Evolutionary conservation across 2,797 vertebrate genomes (phyloP), one percentile per base, ranked within the genome.

Genomic region (Natrix natrix): DNA sequence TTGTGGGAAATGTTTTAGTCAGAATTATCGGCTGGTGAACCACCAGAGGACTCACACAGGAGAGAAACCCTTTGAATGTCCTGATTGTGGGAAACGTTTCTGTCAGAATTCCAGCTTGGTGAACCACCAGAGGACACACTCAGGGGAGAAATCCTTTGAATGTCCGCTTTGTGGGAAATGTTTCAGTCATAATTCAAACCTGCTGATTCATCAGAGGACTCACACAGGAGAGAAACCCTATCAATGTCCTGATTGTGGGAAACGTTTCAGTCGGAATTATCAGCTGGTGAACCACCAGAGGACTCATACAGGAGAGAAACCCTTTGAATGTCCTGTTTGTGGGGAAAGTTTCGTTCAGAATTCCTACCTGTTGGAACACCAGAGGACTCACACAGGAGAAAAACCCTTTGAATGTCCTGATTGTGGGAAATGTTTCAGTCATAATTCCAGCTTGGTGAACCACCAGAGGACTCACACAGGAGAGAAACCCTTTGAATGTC

Each of bases 261-360:
- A 69, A 69, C 0, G n/a, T 32, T 69, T 69, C 66, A 69, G n/a
- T 69, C 5, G 14, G n/a, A 69, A 32, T 16, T 69, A 14, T 1
- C 3, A 17, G 0, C 2, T 69, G n/a, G 66, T 69, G 1, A 32
- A 17, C 1, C 66, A 69, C 2, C 63, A 32, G n/a, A n/a, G n/a
- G 63, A 69, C n/a, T 16, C 66, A 69, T n/a, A 69, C n/a, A 17
- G 66, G 63, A 69, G 63, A 69, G 5, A 32, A 69, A 69, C 63
- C 63, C 28, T 69, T 69, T 32, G 63, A 69, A 69, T 69, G 63
- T 69, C n/a, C 63, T 69, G 63, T 32, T 26, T 95, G 94, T 89
- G 92, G 89, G 48, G 94, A 94, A 69, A 52, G 74, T 55, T 96
- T 96, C 63, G 92, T 69, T 43, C 93, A 93, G 63, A 69, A 69